Base-by-base conservation (phyloP, 1,140 invertebrate genomes). In the Centruroides sculpturatus region DNA sequence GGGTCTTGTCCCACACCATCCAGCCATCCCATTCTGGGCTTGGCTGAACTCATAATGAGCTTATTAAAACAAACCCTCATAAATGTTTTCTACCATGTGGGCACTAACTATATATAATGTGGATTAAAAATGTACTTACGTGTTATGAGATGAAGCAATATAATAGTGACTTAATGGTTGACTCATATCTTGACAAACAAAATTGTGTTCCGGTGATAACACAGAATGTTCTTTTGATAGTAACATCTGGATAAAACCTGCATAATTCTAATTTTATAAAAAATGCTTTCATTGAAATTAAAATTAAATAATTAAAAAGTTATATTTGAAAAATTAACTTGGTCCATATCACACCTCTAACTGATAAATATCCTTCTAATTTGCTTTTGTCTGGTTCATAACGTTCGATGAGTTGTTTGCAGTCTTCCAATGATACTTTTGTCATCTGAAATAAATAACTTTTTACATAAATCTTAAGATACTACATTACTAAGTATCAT, bases 121-220 rank as follows among this genome's bases (percentile, higher is more conserved):
- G 23, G 23, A 23, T 23, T 23, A 23, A 23, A 41, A 41, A 41
- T 8, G n/a, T 11, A 68, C 71, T 59, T 68, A 82, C 77, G 82
- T 83, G 68, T 85, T 84, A 69, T 84, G 80, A 13, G 82, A 84
- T 9, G 81, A 78, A 8, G 80, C 76, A 51, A 85, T 82, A 68
- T 78, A 85, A 68, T 85, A 85, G 68, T 83, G 76, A 51, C 73
- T 69, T 35, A 85, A 69, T 5, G 83, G 83, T 57, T 78, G 76
- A 12, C 66, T 74, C 82, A 84, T 84, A 67, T 84, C 80, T 65
- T 83, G 79, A 66, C 76, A 77, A 11, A 82, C 74, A 11, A 60
- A 67, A 48, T 66, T 62, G 57, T 77, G 71, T 36, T 69, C 58
- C 12, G 58, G 50, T 57, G 75, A 71, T 61, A 75, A 76, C 34